phyloP scores from a whole-genome alignment of 2,113 vertebrate genomes.

The Tichodroma muraria region DNA sequence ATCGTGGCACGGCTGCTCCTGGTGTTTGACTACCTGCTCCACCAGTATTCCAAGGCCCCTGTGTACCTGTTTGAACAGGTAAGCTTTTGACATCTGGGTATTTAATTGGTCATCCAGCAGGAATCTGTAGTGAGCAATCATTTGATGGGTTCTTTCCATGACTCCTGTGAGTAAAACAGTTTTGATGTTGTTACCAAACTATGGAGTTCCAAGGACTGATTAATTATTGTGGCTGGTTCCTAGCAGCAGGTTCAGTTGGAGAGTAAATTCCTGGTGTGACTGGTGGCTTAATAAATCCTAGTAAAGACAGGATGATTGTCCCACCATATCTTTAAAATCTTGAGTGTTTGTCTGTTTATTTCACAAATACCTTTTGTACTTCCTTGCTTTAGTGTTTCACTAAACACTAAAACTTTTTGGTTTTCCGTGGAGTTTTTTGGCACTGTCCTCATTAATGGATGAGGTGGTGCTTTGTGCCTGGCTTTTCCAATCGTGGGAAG shows the following conservation, averaged over 20 bases:
- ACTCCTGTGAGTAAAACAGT: not conserved
- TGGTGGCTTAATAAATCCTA: not conserved
- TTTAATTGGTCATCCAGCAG: not conserved
- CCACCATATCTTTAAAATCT: not conserved
- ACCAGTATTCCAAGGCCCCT: constrained; percentile 90
- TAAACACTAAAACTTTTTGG: too few relatives aligned
- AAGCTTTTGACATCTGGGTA: not conserved
- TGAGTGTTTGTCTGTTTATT: not conserved
- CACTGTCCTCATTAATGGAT: not conserved
- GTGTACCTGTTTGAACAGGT: constrained; percentile 96
- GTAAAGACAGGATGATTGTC: not conserved
- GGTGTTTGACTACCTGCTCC: constrained; percentile 93
- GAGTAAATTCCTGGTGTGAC: not conserved
- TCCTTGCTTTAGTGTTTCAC: not conserved
- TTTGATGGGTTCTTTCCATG: not conserved
- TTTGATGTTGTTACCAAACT: not conserved
- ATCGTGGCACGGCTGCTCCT: constrained; percentile 85
- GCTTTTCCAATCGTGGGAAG: not conserved
- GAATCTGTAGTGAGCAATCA: not conserved
- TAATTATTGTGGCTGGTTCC: not conserved
- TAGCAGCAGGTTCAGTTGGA: not conserved
- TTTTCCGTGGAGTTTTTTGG: not conserved
- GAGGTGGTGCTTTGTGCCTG: not conserved
- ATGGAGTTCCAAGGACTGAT: not conserved
- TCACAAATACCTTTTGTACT: not conserved